Percentiles rank a stretch among this genome's conserved stretches.
Evolutionary conservation across 1,140 invertebrate genomes (phyloP).

Genomic region (Drosophila miranda): DNA sequence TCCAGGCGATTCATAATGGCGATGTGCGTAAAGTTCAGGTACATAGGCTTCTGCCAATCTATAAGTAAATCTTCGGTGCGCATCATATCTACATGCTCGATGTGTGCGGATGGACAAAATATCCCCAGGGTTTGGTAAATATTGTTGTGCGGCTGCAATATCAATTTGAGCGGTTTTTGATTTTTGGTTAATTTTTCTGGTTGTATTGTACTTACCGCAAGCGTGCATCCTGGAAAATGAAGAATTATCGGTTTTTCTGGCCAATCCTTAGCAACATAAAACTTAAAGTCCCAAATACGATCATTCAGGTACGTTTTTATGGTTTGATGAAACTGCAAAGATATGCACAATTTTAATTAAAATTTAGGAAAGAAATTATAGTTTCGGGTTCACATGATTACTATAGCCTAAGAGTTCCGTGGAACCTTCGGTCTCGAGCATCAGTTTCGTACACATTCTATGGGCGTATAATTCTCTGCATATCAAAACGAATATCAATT

Average conservation of each 20-base stretch:
- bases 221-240: slow-evolving; percentile 93
- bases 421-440: too few relatives aligned
- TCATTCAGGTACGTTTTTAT: slow-evolving; percentile 92
- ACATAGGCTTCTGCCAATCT: slow-evolving; percentile 89
- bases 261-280: slow-evolving; percentile 93
- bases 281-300: slow-evolving; percentile 93
- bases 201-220: slow-evolving; percentile 86
- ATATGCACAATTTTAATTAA: background rate
- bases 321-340: slow-evolving; percentile 92
- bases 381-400: too few relatives aligned
- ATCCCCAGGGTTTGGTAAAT: slow-evolving; percentile 91
- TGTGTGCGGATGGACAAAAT: slow-evolving; percentile 89
- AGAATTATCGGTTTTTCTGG: slow-evolving; percentile 91
- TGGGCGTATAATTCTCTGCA: too few relatives aligned
- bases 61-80: slow-evolving; percentile 89
- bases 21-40: slow-evolving; percentile 91
- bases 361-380: too few relatives aligned
- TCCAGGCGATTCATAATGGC: slow-evolving; percentile 89
- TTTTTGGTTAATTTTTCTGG: too few relatives aligned
- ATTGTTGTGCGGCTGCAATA: slow-evolving; percentile 87
- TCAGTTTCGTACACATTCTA: too few relatives aligned
- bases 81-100: slow-evolving; percentile 87
- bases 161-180: background rate
- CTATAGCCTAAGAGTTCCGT: too few relatives aligned
- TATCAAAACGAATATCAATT: too few relatives aligned